Conservation (phyloP, 2,113 vertebrate genomes). For the Dicerorhinus sumatrensis region DNA sequence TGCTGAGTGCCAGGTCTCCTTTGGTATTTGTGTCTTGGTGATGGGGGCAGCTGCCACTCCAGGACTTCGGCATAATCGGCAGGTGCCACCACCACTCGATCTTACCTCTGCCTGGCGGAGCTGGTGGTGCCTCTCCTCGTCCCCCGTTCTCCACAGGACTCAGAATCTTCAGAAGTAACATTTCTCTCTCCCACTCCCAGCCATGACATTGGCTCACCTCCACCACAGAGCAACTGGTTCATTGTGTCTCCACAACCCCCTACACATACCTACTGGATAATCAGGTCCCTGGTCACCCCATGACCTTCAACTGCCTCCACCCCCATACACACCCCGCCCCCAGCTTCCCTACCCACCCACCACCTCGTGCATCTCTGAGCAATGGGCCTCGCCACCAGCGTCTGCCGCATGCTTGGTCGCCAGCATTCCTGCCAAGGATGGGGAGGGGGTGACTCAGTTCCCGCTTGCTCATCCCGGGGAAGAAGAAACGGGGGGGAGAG, state of each 20-base stretch:
- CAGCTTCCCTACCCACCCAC: constrained; percentile 24
- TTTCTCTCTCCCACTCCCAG: constrained; percentile 61
- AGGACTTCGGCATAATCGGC: not conserved
- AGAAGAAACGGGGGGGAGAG: not conserved
- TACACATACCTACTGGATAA: not conserved
- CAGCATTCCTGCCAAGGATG: constrained; percentile 71
- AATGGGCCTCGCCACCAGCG: constrained; percentile 36
- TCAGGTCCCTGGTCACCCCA: not conserved
- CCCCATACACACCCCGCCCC: not conserved
- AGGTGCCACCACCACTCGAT: not conserved
- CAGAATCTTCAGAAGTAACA: constrained; percentile 27
- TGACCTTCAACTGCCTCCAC: constrained; percentile 25
- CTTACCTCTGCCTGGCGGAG: not conserved
- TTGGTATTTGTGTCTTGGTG: not conserved
- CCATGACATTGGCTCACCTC: constrained; percentile 20
- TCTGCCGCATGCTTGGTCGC: constrained; percentile 72
- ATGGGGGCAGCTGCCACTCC: not conserved
- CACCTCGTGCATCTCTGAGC: constrained; percentile 58
- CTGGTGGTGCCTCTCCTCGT: not conserved
- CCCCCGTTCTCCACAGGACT: constrained; percentile 53
- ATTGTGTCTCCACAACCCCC: not conserved
- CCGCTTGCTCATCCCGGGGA: constrained; percentile 75
- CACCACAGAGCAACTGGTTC: not conserved
- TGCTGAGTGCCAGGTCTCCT: not conserved
- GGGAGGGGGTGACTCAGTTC: constrained; percentile 79